Percentiles rank a stretch among this genome's conserved stretches.
Evolutionary conservation across 2,113 vertebrate species (phyloP).

Genomic region (Tachysurus fulvidraco): DNA sequence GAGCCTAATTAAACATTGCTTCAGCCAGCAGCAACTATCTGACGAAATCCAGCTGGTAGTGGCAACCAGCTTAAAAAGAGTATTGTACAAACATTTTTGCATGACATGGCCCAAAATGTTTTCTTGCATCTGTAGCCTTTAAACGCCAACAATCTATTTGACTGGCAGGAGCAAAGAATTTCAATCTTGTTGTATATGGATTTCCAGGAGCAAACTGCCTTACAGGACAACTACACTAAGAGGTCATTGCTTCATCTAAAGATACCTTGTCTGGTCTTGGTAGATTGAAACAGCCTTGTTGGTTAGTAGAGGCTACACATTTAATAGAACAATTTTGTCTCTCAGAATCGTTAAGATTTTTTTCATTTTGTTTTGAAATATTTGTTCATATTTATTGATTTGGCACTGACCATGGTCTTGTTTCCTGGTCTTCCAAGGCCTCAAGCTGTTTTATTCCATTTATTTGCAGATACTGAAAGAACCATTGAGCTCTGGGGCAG

Average conservation of each 20-base stretch:
- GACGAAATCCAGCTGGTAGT: not conserved
- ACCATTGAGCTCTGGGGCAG: conserved; percentile 79
- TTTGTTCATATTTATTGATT: not conserved
- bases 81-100: not conserved
- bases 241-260: too few relatives aligned
- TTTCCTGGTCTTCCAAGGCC: not conserved
- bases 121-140: not conserved
- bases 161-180: not conserved
- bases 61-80: not conserved
- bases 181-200: too few relatives aligned
- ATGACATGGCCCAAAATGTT: not conserved
- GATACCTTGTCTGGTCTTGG: too few relatives aligned
- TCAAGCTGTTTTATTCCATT: conserved; percentile 42
- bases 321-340: too few relatives aligned
- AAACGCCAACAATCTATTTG: not conserved
- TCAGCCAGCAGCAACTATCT: not conserved
- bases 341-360: not conserved
- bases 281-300: too few relatives aligned
- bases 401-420: not conserved
- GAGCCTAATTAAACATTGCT: not conserved
- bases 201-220: too few relatives aligned
- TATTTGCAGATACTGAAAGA: conserved; percentile 79
- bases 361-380: not conserved
- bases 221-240: too few relatives aligned
- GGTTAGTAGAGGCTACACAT: too few relatives aligned